A percentile compares a stretch with the other conserved stretches of the same genome.
phyloP scores from a whole-genome alignment of 2,888 invertebrate genomes.

The Xestoiulus laeticollis region DNA sequence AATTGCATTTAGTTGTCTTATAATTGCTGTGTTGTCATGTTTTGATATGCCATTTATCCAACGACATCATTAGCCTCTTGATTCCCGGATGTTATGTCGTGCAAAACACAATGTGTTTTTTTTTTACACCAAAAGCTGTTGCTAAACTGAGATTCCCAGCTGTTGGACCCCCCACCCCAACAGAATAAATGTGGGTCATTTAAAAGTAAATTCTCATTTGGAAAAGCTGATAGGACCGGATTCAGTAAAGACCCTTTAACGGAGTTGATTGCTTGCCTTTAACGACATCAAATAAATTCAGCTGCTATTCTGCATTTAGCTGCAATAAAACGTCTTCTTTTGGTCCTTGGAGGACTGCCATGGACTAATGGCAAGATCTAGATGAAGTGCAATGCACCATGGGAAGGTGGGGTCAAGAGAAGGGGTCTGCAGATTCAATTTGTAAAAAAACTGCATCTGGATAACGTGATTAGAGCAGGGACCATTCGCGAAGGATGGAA shows the following conservation, averaged over 20 bases:
- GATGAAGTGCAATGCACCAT: neutral
- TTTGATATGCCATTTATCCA: too few relatives aligned
- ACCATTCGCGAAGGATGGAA: neutral
- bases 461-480: neutral
- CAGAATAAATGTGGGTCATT: neutral
- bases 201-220: neutral
- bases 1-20: too few relatives aligned
- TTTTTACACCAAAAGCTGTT: too few relatives aligned
- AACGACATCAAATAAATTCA: neutral
- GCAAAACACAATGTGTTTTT: too few relatives aligned
- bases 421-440: neutral
- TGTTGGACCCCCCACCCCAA: neutral
- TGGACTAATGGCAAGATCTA: neutral
- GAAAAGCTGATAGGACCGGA: neutral
- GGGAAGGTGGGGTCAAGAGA: neutral
- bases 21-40: too few relatives aligned
- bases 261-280: slow-evolving; percentile 13
- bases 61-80: too few relatives aligned
- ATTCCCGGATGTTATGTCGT: too few relatives aligned
- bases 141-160: neutral
- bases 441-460: neutral
- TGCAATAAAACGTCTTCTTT: neutral
- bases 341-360: neutral
- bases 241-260: neutral
- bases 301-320: neutral